Evolutionary conservation across 2,113 vertebrate genomes (phyloP), one percentile per base, ranked within the genome.

Genomic region (Mastomys coucha): DNA sequence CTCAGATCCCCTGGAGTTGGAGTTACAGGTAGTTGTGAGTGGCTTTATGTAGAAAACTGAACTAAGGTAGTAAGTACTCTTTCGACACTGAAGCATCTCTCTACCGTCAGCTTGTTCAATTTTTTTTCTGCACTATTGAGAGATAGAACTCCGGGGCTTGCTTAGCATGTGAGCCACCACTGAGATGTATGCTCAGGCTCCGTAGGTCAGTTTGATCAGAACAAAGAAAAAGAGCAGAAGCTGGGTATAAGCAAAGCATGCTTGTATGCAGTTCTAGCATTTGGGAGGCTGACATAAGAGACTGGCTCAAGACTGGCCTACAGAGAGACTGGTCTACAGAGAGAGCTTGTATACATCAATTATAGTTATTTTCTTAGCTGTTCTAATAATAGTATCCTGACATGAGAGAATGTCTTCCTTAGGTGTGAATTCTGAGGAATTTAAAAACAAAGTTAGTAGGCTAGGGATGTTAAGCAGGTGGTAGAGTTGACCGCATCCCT

Each of bases 401-500:
- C 49, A 39, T 42, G 84, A 82, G 95, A 89, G 8, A 87, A 26
- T 28, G 28, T 26, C 49, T 91, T 90, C 88, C 80, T 91, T 58
- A 96, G 81, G 89, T 56, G 14, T 42, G 13, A 93, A 73, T 33
- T 77, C 17, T 49, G 67, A 93, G 45, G 26, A 76, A 85, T 72
- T 95, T 60, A 90, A 51, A n/a, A 92, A 22, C n/a, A 19, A 96
- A 93, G 20, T 58, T 58, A 78, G 93, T 31, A 67, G 39, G 58
- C 14, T 85, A 65, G 53, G n/a, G 81, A 84, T 42, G 58, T n/a
- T 39, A n/a, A 81, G 78, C 19, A 53, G 36, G 0, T 81, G 56
- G 36, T 28, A 16, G 13, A 42, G 7, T 7, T 42, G 24, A 63
- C 24, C 8, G 3, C n/a, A 31, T 8, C 7, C 60, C 2, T 86